Evolutionary conservation across 2,888 invertebrate species (phyloP), one percentile per base, ranked within the genome.

Genomic region (Barypeithes pellucidus): DNA sequence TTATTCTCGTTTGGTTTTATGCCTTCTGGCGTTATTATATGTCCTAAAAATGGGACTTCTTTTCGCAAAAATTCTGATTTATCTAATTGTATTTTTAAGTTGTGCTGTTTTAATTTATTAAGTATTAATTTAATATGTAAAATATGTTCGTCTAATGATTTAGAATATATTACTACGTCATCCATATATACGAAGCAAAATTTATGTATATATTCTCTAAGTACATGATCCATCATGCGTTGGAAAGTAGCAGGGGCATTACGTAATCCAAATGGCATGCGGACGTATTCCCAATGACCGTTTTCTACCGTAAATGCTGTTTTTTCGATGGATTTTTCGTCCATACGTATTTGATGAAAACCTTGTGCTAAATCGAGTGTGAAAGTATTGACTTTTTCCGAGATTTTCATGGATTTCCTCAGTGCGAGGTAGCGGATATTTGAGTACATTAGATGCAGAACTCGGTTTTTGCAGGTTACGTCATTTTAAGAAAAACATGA

Each of bases 1-100:
- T 84, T 84, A 0, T 77, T 76, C 0, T 82, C 81, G 61, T 84
- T 81, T 8, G 84, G 83, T 66, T 77, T 81, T 11, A 83, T 78
- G 8, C 81, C 82, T 0, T 83, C 79, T 0, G 80, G 73, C 3
- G 83, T n/a, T n/a, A n/a, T n/a, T n/a, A n/a, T n/a, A n/a, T n/a
- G n/a, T n/a, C n/a, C n/a, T n/a, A n/a, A n/a, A n/a, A n/a, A n/a
- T n/a, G n/a, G n/a, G n/a, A n/a, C n/a, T n/a, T n/a, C n/a, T n/a
- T n/a, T n/a, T n/a, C n/a, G n/a, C n/a, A n/a, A n/a, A n/a, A n/a
- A n/a, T n/a, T n/a, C n/a, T n/a, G n/a, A n/a, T n/a, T n/a, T n/a
- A n/a, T n/a, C n/a, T n/a, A n/a, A n/a, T n/a, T n/a, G n/a, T n/a
- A n/a, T n/a, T n/a, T n/a, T n/a, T 7, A 83, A 66, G 29, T 78